Evolutionary conservation across 2,888 invertebrate species (phyloP), one percentile per base, ranked within the genome.

Genomic region (Idaea straminata): DNA sequence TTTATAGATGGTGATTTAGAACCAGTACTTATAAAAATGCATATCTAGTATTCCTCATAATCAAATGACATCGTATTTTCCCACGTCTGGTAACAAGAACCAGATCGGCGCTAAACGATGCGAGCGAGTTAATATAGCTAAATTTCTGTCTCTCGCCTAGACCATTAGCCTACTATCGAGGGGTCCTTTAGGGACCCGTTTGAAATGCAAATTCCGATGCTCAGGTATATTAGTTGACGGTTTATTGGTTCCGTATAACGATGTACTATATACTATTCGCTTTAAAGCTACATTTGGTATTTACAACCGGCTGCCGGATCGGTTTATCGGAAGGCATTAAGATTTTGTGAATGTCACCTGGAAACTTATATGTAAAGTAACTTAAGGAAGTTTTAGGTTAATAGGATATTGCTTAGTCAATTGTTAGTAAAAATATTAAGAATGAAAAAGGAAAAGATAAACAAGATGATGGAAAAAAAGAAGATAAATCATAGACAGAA

Each of bases 191-290:
- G 80, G 81, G 80, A 72, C 72, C 69, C 83, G 83, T 86, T 85
- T 85, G 89, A 87, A 84, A 91, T 91, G 90, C 87, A 86, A 91
- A 91, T 90, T 85, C 79, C 77, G 83, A 82, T 85, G 80, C 81
- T 81, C 79, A 83, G 83, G 84, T 86, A 81, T 87, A 86, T 86
- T 87, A 86, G 81, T 83, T 83, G 83, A 82, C 81, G 86, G 81
- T 85, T 85, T 89, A 90, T 90, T 88, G 86, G 85, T 82, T 85
- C 80, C 78, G 73, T 73, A 78, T 73, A 66, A 68, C 67, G 59
- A 59, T 16, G 71, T 68, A 71, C 71, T 72, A 70, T 74, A 72
- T 13, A 7, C 7, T 47, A 47, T 73, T 60, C 64, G 70, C 64
- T 35, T 38, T 58, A 59, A 15, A 36, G 38, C 10, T 35, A 36